These are phyloP conservation scores for Polypedilum pembai DNA, from an alignment of 1,140 invertebrate species.

Conservation along the genomic window DNA sequence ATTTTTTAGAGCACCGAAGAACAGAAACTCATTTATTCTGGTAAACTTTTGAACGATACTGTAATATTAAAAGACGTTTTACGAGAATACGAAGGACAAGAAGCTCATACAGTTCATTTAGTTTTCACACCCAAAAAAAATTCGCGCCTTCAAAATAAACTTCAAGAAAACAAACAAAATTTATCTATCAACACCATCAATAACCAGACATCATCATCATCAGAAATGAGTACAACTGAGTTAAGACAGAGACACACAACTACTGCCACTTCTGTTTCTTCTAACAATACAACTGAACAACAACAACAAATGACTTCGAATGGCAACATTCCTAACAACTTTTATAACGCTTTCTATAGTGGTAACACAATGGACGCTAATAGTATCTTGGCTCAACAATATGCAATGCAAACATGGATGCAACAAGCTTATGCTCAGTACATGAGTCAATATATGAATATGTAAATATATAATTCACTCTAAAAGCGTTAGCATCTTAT, in stretches of 20 bases:
- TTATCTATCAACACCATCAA: conserved; percentile 31
- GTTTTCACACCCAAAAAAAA: conserved; percentile 57
- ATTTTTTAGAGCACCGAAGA: conserved; percentile 60
- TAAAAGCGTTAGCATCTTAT: no score
- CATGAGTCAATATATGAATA: conserved; percentile 69
- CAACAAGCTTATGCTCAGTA: conserved; percentile 81
- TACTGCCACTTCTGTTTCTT: not conserved
- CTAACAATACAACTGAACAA: conserved; percentile 13
- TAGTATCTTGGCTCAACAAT: conserved; percentile 47
- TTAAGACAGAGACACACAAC: conserved; percentile 29
- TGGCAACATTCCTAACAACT: conserved; percentile 26
- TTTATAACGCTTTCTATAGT: conserved; percentile 28
- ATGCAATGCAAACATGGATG: conserved; percentile 55
- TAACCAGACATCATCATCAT: conserved; percentile 28
- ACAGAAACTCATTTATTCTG: conserved; percentile 85
- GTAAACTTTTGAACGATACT: conserved; percentile 72
- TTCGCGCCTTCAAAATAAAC: conserved; percentile 33
- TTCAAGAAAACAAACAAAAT: conserved; percentile 30
- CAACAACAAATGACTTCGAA: conserved; percentile 21
- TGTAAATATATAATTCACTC: no score
- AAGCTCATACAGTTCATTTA: conserved; percentile 72
- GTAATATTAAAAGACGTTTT: conserved; percentile 72
- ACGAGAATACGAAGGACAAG: conserved; percentile 61
- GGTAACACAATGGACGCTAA: conserved; percentile 29
- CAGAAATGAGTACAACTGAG: conserved; percentile 29